Conservation (phyloP, 2,888 invertebrate genomes). For the Melanophora roralis region DNA sequence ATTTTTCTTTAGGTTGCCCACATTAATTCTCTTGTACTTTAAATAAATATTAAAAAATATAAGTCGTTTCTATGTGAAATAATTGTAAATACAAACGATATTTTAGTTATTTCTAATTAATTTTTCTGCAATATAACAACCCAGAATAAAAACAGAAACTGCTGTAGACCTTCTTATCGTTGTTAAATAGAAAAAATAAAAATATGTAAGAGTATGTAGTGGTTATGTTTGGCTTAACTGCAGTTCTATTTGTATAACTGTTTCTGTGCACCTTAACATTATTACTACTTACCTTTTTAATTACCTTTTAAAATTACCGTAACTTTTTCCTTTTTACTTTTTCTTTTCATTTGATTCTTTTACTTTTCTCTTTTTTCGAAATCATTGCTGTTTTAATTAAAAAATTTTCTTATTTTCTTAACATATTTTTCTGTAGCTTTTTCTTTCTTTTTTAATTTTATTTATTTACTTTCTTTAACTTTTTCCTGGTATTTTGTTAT, state of each 20-base stretch:
- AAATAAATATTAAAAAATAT: no score
- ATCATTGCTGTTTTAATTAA: slow-evolving; percentile 60
- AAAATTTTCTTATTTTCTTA: slow-evolving; percentile 31
- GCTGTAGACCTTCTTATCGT: slow-evolving; percentile 1
- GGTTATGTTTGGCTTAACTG: not conserved
- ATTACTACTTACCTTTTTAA: slow-evolving; percentile 55
- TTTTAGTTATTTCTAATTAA: no score
- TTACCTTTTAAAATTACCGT: slow-evolving; percentile 60
- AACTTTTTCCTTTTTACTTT: slow-evolving; percentile 45
- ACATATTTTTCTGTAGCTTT: slow-evolving; percentile 17
- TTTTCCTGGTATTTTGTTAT: not conserved
- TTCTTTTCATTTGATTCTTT: slow-evolving; percentile 20
- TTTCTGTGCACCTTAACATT: slow-evolving; percentile 20
- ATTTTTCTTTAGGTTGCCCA: no score
- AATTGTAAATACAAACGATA: no score
- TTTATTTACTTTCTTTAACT: not conserved
- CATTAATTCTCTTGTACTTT: no score
- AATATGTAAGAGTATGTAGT: not conserved
- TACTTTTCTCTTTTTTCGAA: slow-evolving; percentile 31
- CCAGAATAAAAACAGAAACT: no score
- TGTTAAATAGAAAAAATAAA: not conserved
- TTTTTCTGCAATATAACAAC: no score
- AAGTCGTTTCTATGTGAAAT: no score
- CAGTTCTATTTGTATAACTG: no score
- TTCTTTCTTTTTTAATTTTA: slow-evolving; percentile 1